phyloP scores from a whole-genome alignment of 2,797 vertebrate species.

The Cryptoprocta ferox region DNA sequence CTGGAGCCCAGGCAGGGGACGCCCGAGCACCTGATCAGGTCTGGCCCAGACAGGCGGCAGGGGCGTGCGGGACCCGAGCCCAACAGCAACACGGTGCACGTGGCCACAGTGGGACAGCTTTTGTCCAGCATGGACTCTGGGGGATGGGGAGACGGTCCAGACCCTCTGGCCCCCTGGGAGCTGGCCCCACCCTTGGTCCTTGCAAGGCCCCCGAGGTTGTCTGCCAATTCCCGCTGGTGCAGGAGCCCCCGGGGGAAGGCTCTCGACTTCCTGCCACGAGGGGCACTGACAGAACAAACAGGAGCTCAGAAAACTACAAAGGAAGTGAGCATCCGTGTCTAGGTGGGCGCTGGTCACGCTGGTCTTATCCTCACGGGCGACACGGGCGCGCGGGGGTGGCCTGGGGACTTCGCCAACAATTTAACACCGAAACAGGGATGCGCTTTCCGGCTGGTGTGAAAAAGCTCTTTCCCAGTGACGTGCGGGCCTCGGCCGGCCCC shows the following conservation, averaged over 20 bases:
- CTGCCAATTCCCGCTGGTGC: fast-evolving
- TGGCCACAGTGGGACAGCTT: fast-evolving
- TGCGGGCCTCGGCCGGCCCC: fast-evolving
- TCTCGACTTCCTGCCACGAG: no score
- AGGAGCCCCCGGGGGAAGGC: neutral
- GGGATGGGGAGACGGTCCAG: neutral
- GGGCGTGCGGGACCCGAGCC: fast-evolving
- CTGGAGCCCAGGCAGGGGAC: neutral
- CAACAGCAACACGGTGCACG: fast-evolving
- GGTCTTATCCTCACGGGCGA: fast-evolving
- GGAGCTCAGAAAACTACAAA: neutral
- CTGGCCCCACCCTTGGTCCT: neutral
- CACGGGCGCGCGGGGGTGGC: fast-evolving
- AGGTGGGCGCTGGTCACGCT: fast-evolving
- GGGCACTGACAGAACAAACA: neutral
- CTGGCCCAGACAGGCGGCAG: neutral
- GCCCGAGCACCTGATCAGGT: neutral
- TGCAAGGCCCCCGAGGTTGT: fast-evolving
- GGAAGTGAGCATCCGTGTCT: fast-evolving
- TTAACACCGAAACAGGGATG: neutral
- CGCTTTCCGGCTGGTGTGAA: neutral
- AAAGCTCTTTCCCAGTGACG: neutral
- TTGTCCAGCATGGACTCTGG: fast-evolving
- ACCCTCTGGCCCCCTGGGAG: neutral
- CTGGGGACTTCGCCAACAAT: neutral